Base-by-base conservation (phyloP, 2,113 vertebrate genomes). In the Canis aureus region DNA sequence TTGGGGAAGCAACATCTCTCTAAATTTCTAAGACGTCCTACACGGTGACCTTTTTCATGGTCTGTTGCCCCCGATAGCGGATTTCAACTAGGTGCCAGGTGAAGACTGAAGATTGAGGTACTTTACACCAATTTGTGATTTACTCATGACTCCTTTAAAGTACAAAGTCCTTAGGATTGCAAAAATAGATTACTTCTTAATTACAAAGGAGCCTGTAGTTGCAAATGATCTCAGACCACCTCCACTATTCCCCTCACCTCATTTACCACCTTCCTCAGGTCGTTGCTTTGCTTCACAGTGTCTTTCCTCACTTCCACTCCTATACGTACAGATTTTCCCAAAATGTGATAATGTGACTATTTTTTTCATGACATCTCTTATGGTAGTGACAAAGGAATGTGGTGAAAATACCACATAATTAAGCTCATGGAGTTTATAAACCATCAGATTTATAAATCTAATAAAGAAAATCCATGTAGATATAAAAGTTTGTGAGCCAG, bases 381-480 rank as follows among this genome's bases (percentile, higher is more conserved):
- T 74, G 51, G 43, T 60, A 67, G 5, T 29, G 35, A 62, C 74
- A 82, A 49, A 83, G 79, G 20, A 79, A 59, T 79, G 91, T 23
- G n/a, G 29, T 82, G 95, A 86, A 94, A 97, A 84, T 78, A 25
- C 32, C 69, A 49, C 53, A 62, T 79, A 78, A 73, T 80, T 87
- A 92, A 95, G 49, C 51, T 27, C 32, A 19, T 57, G 76, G 49
- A 64, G 51, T 86, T 51, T 78, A 78, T 78, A 78, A 97, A 84
- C 64, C 85, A 82, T 60, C 67, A 86, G 27, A 22, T 74, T 88
- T 73, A 76, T 59, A 94, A 78, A 82, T 64, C 78, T 66, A 76
- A 90, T 78, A 84, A 84, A 86, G 87, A 96, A 88, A 97, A 86
- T 35, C 53, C 57, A 32, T n/a, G 20, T n/a, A 67, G 55, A 78